Percentiles rank a stretch among this genome's conserved stretches.
These are phyloP conservation scores for Ovibos moschatus DNA, from an alignment of 2,113 vertebrate genomes.

Conservation along the genomic window DNA sequence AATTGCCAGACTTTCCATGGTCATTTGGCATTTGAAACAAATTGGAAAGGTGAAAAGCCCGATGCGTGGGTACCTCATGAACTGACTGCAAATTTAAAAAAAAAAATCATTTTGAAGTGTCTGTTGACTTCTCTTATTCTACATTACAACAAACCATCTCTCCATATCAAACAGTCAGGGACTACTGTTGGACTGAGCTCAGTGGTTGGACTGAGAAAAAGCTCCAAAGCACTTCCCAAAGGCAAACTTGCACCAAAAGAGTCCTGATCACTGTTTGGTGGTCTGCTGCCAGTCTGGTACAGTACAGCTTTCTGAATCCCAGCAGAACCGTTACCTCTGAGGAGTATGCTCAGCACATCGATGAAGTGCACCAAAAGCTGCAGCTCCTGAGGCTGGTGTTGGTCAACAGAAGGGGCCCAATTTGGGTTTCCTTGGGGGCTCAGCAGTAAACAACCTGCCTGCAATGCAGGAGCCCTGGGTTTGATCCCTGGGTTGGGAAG, in stretches of 20 bases:
- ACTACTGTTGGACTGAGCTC: background rate
- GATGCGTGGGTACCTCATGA: background rate
- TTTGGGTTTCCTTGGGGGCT: background rate
- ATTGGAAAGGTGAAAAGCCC: background rate
- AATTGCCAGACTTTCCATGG: background rate
- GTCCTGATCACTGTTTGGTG: background rate
- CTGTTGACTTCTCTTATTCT: background rate
- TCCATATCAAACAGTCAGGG: background rate
- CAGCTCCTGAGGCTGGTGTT: fast-evolving
- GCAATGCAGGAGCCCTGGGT: background rate
- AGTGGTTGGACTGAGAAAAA: background rate
- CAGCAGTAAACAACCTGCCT: background rate
- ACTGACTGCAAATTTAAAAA: background rate
- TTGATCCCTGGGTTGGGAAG: background rate
- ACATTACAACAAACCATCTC: background rate
- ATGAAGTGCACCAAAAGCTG: background rate
- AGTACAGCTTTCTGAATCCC: background rate
- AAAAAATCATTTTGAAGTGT: background rate
- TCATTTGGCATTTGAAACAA: background rate
- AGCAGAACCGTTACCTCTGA: background rate
- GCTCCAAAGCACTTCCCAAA: background rate
- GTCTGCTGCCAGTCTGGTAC: background rate
- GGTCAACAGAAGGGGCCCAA: background rate
- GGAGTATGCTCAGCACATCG: background rate
- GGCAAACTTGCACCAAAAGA: background rate